Base-by-base conservation (phyloP, 2,888 invertebrate genomes). In the Nysson spinosus region DNA sequence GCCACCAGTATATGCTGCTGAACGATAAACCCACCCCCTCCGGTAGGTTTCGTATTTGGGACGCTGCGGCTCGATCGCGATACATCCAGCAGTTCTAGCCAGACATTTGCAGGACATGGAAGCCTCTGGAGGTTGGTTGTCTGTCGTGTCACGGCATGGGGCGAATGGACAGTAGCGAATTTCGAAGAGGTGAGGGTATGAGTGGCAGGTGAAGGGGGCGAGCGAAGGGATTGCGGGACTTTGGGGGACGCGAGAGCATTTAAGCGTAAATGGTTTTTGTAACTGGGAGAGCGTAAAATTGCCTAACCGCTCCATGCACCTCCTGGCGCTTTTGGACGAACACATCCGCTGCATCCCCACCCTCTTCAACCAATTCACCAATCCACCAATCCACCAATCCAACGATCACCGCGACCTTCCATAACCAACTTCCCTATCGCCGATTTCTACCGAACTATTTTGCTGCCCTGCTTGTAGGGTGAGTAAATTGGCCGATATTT, bases 281-380 rank as follows among this genome's bases (percentile, higher is more conserved):
- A 83, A 85, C 84, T 85, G 85, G 82, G 79, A 82, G 82, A 86
- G 85, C 86, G 86, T 85, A 85, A 86, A 86, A 86, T 86, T 86
- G 85, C 83, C 84, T 83, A 84, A 86, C 85, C 85, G 80, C 81
- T 78, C 74, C 76, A 78, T 80, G 80, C 79, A 78, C 72, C 75
- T 77, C 73, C 76, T 79, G 77, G 68, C 73, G 79, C 75, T 79
- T 75, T 80, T 79, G 80, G 77, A 73, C 77, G 75, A 80, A 80
- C 81, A 78, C 78, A 79, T 77, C 72, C 76, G 73, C 73, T 61
- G 65, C 74, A 66, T 47, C 47, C 42, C 65, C 51, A 28, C 42
- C 46, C 32, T 34, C 24, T 9, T 3, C 16, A 1, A 6, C 20
- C 26, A 5, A 28, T 16, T 6, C 24, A 43, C 56, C 40, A 30